These are phyloP conservation scores for Dryadula phaetusa DNA, from an alignment of 2,888 invertebrate species.

Conservation along the genomic window DNA sequence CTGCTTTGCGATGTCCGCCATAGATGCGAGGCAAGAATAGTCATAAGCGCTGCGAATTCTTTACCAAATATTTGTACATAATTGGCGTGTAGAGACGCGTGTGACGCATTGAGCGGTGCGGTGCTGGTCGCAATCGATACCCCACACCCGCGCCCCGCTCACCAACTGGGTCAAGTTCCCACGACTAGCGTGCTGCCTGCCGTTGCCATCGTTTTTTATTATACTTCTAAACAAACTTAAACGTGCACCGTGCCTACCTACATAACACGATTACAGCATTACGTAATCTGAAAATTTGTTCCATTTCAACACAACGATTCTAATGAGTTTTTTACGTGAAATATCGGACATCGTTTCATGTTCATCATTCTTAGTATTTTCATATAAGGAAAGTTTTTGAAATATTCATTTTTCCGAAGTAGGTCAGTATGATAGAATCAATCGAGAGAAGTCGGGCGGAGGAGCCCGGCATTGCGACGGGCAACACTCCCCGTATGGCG, in stretches of 20 bases:
- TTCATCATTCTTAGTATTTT: not conserved
- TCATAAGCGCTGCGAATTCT: slow-evolving; percentile 67
- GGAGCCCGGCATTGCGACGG: slow-evolving; percentile 52
- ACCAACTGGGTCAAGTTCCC: slow-evolving; percentile 82
- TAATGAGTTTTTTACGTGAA: slow-evolving; percentile 7
- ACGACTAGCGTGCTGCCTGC: slow-evolving; percentile 68
- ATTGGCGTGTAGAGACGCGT: slow-evolving; percentile 71
- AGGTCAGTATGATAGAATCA: slow-evolving; percentile 51
- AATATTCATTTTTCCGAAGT: slow-evolving; percentile 2
- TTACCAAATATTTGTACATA: slow-evolving; percentile 57
- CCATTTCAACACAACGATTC: slow-evolving; percentile 16
- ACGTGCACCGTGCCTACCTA: slow-evolving; percentile 42
- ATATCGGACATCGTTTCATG: not conserved
- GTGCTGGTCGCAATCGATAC: slow-evolving; percentile 78
- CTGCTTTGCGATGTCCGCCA: slow-evolving; percentile 56
- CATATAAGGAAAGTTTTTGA: not conserved
- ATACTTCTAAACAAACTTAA: slow-evolving; percentile 29
- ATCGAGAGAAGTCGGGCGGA: slow-evolving; percentile 54
- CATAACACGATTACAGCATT: slow-evolving; percentile 34
- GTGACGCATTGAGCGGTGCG: slow-evolving; percentile 77
- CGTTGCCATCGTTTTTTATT: slow-evolving; percentile 53
- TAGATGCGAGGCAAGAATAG: slow-evolving; percentile 38
- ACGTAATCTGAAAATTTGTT: slow-evolving; percentile 30
- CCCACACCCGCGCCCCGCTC: slow-evolving; percentile 66
- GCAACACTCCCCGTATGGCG: slow-evolving; percentile 54